Evolutionary conservation across 2,113 vertebrate genomes (phyloP).

Genomic region (Indri indri): DNA sequence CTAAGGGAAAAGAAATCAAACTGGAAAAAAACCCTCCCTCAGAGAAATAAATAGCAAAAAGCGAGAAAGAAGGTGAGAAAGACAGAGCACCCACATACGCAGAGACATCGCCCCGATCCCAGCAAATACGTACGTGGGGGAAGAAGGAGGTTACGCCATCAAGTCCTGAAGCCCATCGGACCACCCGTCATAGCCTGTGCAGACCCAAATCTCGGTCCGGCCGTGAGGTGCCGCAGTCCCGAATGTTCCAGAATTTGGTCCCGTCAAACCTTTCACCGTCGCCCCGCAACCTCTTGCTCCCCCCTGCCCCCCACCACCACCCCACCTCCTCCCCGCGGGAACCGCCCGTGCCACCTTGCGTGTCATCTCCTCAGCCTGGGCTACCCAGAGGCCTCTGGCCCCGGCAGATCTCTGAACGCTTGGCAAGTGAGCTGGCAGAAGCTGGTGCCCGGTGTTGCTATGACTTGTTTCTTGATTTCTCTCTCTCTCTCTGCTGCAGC

Average conservation of each 20-base stretch:
- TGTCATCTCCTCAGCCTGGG: conserved; percentile 66
- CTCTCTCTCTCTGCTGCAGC: conserved; percentile 87
- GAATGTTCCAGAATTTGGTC: conserved; percentile 92
- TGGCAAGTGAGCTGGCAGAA: conserved; percentile 70
- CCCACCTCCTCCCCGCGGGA: conserved; percentile 65
- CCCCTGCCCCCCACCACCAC: conserved; percentile 48
- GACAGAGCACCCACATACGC: conserved; percentile 76
- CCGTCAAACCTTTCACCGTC: conserved; percentile 87
- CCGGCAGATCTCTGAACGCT: conserved; percentile 59
- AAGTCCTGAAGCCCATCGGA: conserved; percentile 68
- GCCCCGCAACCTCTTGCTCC: conserved; percentile 71
- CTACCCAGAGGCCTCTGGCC: conserved; percentile 74
- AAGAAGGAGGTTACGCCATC: conserved; percentile 76
- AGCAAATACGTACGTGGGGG: conserved; percentile 83
- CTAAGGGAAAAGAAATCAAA: conserved; percentile 65
- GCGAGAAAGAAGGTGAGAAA: conserved; percentile 65
- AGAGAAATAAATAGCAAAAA: conserved; percentile 66
- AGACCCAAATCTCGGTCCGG: conserved; percentile 81
- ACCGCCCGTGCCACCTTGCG: conserved; percentile 72
- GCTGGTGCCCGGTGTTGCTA: conserved; percentile 81
- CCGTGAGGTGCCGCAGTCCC: conserved; percentile 84
- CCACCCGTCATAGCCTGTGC: conserved; percentile 83
- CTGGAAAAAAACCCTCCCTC: conserved; percentile 30
- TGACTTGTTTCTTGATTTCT: conserved; percentile 82
- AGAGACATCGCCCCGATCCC: conserved; percentile 77